Evolutionary conservation across 2,113 vertebrate genomes (phyloP), one percentile per base, ranked within the genome.

Genomic region (Ctenomys sociabilis): DNA sequence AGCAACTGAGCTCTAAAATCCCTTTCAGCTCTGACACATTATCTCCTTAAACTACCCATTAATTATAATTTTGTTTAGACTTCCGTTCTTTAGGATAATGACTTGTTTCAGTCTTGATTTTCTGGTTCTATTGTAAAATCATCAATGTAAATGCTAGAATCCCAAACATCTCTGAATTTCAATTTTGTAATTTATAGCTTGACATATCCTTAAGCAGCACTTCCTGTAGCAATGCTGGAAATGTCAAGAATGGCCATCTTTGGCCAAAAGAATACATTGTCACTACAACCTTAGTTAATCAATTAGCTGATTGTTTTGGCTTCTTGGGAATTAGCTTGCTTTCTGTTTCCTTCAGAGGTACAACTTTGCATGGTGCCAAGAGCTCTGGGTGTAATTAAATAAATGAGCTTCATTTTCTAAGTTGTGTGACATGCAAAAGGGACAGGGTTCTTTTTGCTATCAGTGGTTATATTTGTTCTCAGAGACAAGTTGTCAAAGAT

Each of bases 291-390:
- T 96, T 91, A 19, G 35, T 87, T 93, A 72, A 93, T 90, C 64
- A 95, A 96, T 96, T 90, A 81, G 64, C 64, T 84, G 68, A 95
- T 78, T 97, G 90, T 95, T 93, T 89, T 85, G 90, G 77, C 45
- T 32, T 95, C 59, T 73, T 88, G 59, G 75, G 70, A 96, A 64
- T 90, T 63, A 93, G 78, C 37, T 90, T 85, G 26, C 88, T 92
- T 93, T 84, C 93, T 90, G 59, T 96, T 95, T 95, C 85, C 52
- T 95, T 73, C 49, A 26, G 68, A 73, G 93, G 59, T 93, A 78
- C 54, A 68, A 75, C 64, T 91, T 96, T 88, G 22, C 68, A 54
- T 2, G 26, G 35, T 85, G 83, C 85, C 89, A 81, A 73, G 84
- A 89, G 19, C 59, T 82, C 90, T 63, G 81, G 64, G n/a, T 91